Conservation (phyloP, 2,113 vertebrate genomes). For the Corvus cornix region DNA sequence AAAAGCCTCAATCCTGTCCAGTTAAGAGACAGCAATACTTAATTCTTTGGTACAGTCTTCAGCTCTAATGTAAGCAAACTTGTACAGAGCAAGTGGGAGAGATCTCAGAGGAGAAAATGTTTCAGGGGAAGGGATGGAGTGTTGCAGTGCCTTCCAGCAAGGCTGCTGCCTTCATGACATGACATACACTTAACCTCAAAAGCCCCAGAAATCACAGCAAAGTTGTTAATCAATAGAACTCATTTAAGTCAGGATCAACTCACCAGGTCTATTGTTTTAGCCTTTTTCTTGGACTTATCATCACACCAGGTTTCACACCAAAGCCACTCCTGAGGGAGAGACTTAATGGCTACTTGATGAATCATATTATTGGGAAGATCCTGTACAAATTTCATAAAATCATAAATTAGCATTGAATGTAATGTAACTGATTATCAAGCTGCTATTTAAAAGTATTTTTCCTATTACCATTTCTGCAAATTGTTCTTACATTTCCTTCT, state of each 20-base stretch:
- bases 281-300: conserved; percentile 87
- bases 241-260: not conserved
- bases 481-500: not conserved
- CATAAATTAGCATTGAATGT: not conserved
- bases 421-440: not conserved
- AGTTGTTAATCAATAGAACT: not conserved
- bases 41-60: not conserved
- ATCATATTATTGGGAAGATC: conserved; percentile 99
- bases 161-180: not conserved
- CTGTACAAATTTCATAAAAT: conserved; percentile 63
- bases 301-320: conserved; percentile 99
- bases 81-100: not conserved
- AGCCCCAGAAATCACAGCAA: not conserved
- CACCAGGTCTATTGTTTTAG: conserved; percentile 97
- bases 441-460: not conserved
- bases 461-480: not conserved
- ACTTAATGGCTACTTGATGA: conserved; percentile 95
- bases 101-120: not conserved
- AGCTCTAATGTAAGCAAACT: not conserved
- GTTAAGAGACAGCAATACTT: not conserved
- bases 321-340: conserved; percentile 96
- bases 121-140: not conserved
- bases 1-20: not conserved
- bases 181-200: not conserved
- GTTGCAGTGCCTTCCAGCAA: not conserved